phyloP scores from a whole-genome alignment of 2,113 vertebrate species.

The Brachypodius melanocephalos region DNA sequence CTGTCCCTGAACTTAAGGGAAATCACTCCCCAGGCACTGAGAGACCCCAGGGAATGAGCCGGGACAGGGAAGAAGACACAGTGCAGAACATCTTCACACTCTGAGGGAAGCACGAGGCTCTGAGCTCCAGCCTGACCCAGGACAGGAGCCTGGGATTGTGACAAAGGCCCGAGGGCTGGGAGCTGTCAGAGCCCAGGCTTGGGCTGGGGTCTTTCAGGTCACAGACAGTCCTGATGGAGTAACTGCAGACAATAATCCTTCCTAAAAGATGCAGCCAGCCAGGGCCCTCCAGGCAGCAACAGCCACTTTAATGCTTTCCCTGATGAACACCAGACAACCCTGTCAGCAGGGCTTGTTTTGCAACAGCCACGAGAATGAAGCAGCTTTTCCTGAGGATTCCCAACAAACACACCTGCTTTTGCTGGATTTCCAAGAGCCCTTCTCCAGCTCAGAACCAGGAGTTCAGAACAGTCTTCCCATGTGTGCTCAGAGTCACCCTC shows the following conservation, averaged over 20 bases:
- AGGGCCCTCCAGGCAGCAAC: neutral
- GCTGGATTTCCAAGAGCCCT: neutral
- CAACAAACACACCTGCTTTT: neutral
- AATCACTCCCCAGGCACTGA: rapidly evolving
- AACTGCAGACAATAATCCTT: neutral
- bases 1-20: no score
- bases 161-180: neutral
- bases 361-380: rapidly evolving
- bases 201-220: neutral
- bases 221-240: neutral
- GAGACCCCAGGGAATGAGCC: neutral
- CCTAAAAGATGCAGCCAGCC: neutral
- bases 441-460: neutral
- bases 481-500: rapidly evolving
- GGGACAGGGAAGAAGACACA: neutral
- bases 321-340: neutral
- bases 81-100: rapidly evolving
- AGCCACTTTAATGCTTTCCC: neutral
- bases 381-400: neutral
- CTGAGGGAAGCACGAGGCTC: rapidly evolving
- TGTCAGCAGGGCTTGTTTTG: neutral
- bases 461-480: rapidly evolving
- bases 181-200: neutral
- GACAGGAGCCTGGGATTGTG: neutral
- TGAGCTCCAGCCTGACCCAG: rapidly evolving